phyloP scores from a whole-genome alignment of 2,113 vertebrate species.

The Callionymus lyra region DNA sequence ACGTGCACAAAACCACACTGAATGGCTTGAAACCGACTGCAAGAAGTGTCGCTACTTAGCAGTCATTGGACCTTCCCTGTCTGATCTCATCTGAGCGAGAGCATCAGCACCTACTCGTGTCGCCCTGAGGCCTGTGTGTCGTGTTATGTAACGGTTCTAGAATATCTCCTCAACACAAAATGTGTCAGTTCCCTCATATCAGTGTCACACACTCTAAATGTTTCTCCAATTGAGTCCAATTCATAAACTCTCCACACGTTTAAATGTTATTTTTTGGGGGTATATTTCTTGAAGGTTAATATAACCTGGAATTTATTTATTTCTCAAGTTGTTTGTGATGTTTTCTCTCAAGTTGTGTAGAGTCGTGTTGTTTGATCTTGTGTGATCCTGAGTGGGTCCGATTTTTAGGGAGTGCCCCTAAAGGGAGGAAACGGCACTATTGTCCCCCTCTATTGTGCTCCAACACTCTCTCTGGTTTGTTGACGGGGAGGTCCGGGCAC shows the following conservation, averaged over 20 bases:
- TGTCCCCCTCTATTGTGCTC: slow-evolving; percentile 50
- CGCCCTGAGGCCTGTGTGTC: slow-evolving; percentile 13
- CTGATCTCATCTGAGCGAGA: slow-evolving; percentile 26
- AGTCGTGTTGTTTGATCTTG: too few relatives aligned
- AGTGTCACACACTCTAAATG: slow-evolving; percentile 1
- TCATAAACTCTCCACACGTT: too few relatives aligned
- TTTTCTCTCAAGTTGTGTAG: too few relatives aligned
- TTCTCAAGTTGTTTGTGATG: too few relatives aligned
- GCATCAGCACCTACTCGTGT: slow-evolving; percentile 22
- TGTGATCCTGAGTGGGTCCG: not conserved
- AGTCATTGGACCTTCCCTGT: slow-evolving; percentile 32
- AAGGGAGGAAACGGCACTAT: slow-evolving; percentile 19
- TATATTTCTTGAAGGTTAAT: too few relatives aligned
- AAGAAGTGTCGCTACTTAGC: slow-evolving; percentile 16
- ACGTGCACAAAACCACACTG: slow-evolving; percentile 1
- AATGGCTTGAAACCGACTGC: not conserved
- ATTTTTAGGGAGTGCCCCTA: not conserved
- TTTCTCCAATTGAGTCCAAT: not conserved
- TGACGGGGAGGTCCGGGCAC: slow-evolving; percentile 26
- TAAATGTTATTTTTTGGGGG: too few relatives aligned
- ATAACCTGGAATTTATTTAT: too few relatives aligned
- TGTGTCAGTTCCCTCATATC: slow-evolving; percentile 7
- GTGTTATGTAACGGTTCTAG: slow-evolving; percentile 28
- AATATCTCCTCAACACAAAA: slow-evolving; percentile 7
- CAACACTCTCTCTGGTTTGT: slow-evolving; percentile 50